These are phyloP conservation scores for Darevskia mixta DNA, from an alignment of 2,797 vertebrate species.

Conservation along the genomic window DNA sequence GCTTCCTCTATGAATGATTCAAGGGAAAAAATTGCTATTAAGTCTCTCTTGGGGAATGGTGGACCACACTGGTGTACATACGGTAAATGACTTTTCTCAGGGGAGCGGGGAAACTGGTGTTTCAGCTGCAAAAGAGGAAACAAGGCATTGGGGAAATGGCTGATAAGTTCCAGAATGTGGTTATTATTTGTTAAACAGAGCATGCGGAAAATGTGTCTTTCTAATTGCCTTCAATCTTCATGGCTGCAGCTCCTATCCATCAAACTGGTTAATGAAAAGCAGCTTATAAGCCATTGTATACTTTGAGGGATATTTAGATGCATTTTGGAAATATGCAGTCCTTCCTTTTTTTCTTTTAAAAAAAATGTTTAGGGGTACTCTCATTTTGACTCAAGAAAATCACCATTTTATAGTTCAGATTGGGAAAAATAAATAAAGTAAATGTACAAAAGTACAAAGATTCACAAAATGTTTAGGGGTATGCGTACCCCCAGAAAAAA, in stretches of 20 bases:
- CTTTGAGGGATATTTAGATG: neutral
- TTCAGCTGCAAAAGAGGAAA: constrained; percentile 49
- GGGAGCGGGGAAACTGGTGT: neutral
- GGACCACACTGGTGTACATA: constrained; percentile 25
- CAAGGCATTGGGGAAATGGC: constrained; percentile 32
- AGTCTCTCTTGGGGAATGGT: neutral
- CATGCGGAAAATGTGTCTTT: constrained; percentile 34
- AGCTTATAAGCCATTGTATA: neutral
- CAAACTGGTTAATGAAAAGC: constrained; percentile 24
- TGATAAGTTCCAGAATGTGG: constrained; percentile 10
- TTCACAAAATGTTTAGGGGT: too few species aligned
- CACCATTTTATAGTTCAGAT: too few species aligned
- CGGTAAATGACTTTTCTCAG: constrained; percentile 43
- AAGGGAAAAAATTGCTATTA: neutral
- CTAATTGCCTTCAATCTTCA: constrained; percentile 23
- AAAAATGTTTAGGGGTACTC: too few species aligned
- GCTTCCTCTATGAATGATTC: neutral
- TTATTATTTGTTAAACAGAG: constrained; percentile 38
- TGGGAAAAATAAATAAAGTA: too few species aligned
- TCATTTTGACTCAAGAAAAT: too few species aligned
- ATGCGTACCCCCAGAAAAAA: too few species aligned
- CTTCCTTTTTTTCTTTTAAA: too few species aligned
- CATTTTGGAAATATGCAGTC: neutral
- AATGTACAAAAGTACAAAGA: too few species aligned
- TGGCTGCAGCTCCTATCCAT: constrained; percentile 1